Conservation (phyloP, 2,797 vertebrate genomes). For the Myiotriccus ornatus region DNA sequence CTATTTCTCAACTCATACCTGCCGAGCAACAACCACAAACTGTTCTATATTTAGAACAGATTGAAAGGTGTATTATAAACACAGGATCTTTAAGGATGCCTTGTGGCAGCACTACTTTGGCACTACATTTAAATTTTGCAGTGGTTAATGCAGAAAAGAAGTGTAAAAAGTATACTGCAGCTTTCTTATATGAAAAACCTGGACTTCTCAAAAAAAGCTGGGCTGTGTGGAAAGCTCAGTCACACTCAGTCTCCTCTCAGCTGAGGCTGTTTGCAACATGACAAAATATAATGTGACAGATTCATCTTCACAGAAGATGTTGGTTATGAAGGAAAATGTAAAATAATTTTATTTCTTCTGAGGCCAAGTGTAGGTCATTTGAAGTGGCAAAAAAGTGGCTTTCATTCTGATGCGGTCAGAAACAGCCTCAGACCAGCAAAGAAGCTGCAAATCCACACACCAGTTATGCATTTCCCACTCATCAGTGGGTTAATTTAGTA, state of each 20-base stretch:
- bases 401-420: not conserved
- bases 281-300: not conserved
- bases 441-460: not conserved
- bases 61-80: not conserved
- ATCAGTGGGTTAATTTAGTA: slow-evolving; percentile 14
- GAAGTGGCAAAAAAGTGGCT: not conserved
- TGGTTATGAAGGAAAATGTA: not conserved
- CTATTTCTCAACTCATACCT: not conserved
- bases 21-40: not conserved
- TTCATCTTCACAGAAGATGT: not conserved
- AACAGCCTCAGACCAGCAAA: not conserved
- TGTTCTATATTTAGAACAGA: not conserved
- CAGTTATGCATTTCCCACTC: not conserved
- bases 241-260: not conserved
- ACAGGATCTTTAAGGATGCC: not conserved
- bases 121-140: slow-evolving; percentile 16
- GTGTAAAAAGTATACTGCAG: not conserved
- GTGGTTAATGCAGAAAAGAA: slow-evolving; percentile 14
- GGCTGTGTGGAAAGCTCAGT: not conserved
- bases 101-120: slow-evolving; percentile 1
- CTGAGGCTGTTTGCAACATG: not conserved
- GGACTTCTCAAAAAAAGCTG: not conserved
- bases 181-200: not conserved
- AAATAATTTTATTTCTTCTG: not conserved
- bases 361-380: not conserved